Percentiles rank a stretch among this genome's conserved stretches.
phyloP scores from a whole-genome alignment of 2,113 vertebrate genomes.

The Scatophagus argus region DNA sequence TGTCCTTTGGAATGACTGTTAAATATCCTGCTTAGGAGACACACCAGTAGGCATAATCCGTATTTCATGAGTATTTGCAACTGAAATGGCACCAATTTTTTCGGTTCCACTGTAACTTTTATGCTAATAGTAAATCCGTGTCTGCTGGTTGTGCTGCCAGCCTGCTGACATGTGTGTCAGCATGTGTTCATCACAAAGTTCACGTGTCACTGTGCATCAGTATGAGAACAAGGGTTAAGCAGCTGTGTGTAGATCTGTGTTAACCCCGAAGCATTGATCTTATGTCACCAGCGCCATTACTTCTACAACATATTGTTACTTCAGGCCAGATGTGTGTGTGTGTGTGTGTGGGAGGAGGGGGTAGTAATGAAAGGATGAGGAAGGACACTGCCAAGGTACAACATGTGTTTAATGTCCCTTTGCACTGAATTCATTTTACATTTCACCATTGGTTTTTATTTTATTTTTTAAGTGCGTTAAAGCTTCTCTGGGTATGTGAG shows the following conservation, averaged over 20 bases:
- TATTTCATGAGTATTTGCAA: slow-evolving; percentile 41
- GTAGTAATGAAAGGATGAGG: slow-evolving; percentile 48
- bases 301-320: slow-evolving; percentile 77
- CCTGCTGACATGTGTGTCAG: slow-evolving; percentile 29
- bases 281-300: slow-evolving; percentile 81
- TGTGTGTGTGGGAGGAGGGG: slow-evolving; percentile 21
- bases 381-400: slow-evolving; percentile 72
- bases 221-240: slow-evolving; percentile 67
- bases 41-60: slow-evolving; percentile 30
- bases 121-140: slow-evolving; percentile 12
- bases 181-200: slow-evolving; percentile 37
- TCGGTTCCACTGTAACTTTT: slow-evolving; percentile 3
- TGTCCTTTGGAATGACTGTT: slow-evolving; percentile 42
- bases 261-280: slow-evolving; percentile 84
- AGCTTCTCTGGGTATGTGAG: slow-evolving; percentile 21
- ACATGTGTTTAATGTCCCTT: slow-evolving; percentile 57
- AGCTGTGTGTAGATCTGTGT: slow-evolving; percentile 76
- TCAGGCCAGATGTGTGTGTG: slow-evolving; percentile 45
- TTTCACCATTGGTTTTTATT: slow-evolving; percentile 15
- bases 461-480: slow-evolving; percentile 22
- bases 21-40: slow-evolving; percentile 27
- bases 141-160: slow-evolving; percentile 1
- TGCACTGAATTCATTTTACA: slow-evolving; percentile 45
- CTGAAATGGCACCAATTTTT: slow-evolving; percentile 30
- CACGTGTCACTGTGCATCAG: slow-evolving; percentile 60